Evolutionary conservation across 2,797 vertebrate species (phyloP).

Genomic region (Cyprinodon diabolis): DNA sequence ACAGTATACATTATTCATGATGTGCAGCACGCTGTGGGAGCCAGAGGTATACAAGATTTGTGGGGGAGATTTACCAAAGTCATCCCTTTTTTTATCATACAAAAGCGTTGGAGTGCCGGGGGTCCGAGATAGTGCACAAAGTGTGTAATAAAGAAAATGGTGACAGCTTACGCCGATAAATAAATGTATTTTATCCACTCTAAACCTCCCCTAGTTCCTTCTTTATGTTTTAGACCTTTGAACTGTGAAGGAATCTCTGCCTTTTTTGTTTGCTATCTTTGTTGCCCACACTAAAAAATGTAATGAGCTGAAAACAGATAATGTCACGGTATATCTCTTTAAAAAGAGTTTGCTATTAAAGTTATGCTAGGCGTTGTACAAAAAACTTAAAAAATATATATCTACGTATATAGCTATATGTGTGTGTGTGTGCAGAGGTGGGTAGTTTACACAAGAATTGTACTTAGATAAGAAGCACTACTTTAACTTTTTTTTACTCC

Average conservation of each 20-base stretch:
- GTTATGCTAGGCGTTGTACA: neutral
- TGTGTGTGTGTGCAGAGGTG: neutral
- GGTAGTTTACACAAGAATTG: too few relatives aligned
- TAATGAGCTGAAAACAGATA: constrained; percentile 1
- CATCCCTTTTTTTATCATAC: constrained; percentile 74
- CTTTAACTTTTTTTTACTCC: too few relatives aligned
- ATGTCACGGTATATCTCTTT: neutral
- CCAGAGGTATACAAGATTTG: constrained; percentile 79
- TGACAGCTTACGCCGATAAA: constrained; percentile 65
- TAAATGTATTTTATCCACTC: constrained; percentile 24
- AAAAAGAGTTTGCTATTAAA: neutral
- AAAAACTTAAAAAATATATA: neutral
- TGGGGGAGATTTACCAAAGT: constrained; percentile 66
- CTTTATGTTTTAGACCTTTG: constrained; percentile 37
- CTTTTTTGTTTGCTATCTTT: constrained; percentile 20
- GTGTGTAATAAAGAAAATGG: constrained; percentile 70
- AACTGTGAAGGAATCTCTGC: constrained; percentile 34
- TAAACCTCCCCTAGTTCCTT: constrained; percentile 9
- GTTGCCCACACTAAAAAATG: constrained; percentile 25
- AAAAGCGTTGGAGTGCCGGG: constrained; percentile 65
- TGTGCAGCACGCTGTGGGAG: constrained; percentile 60
- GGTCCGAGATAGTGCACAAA: constrained; percentile 62
- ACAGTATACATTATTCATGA: constrained; percentile 78
- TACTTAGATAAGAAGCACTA: too few relatives aligned
- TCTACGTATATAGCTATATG: neutral